Conservation (phyloP, 2,797 vertebrate genomes). For the Neomorphus geoffroyi region DNA sequence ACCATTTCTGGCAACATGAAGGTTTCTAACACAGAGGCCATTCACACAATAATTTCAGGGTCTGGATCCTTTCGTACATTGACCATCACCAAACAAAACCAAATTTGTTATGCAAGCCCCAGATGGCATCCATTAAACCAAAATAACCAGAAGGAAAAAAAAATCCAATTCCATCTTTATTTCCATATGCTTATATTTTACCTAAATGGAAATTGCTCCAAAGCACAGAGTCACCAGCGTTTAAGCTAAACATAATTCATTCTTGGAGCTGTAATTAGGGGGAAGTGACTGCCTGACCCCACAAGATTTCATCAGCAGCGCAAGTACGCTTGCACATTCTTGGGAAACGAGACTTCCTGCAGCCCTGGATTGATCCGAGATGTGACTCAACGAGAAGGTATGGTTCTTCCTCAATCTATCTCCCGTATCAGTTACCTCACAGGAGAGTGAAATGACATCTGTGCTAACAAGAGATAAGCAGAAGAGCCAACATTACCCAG, state of each 20-base stretch:
- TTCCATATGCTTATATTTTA: not conserved
- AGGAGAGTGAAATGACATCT: not conserved
- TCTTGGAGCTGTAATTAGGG: slow-evolving; percentile 8
- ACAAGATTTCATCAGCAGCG: slow-evolving; percentile 11
- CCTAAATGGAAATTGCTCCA: not conserved
- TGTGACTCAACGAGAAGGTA: not conserved
- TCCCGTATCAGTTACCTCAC: not conserved
- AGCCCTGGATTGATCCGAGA: not conserved
- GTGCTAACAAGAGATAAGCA: not conserved
- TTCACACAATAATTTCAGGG: not conserved
- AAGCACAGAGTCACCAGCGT: not conserved
- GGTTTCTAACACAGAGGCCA: not conserved
- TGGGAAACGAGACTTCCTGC: slow-evolving; percentile 36
- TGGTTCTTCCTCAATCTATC: not conserved
- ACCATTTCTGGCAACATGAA: not conserved
- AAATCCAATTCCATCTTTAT: not conserved
- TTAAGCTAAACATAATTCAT: not conserved
- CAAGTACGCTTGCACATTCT: rapidly evolving
- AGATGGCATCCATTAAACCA: not conserved
- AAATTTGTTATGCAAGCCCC: not conserved
- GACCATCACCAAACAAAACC: not conserved
- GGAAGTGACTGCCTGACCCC: slow-evolving; percentile 37
- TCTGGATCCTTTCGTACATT: not conserved
- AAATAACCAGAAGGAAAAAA: not conserved
- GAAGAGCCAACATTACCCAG: not conserved